Evolutionary conservation across 2,113 vertebrate species (phyloP).

Genomic region (Myrmophylax atrothorax): DNA sequence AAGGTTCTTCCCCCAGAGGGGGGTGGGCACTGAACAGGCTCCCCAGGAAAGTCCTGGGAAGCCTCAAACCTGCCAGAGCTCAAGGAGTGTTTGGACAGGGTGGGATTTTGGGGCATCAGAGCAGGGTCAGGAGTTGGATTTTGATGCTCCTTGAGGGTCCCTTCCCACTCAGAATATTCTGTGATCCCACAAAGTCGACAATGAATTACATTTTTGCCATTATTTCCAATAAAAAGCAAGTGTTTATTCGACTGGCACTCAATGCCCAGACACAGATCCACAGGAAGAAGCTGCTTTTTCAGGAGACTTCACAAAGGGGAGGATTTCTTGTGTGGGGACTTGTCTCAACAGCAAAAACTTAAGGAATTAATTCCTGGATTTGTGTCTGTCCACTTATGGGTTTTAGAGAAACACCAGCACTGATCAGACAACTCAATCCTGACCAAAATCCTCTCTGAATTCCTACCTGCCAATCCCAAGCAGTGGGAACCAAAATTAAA

Average conservation of each 20-base stretch:
- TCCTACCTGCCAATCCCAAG: not conserved
- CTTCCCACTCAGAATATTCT: not conserved
- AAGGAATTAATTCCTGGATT: not conserved
- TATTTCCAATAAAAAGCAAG: not conserved
- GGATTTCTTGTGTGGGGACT: not conserved
- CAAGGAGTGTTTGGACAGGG: not conserved
- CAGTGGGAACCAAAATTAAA: not conserved
- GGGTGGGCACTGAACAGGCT: not conserved
- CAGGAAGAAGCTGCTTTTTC: not conserved
- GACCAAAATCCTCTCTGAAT: not conserved
- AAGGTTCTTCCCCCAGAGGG: not conserved
- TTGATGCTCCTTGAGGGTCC: not conserved
- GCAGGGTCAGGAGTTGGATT: not conserved
- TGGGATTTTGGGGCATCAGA: not conserved
- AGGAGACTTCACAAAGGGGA: not conserved
- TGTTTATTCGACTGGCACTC: no score
- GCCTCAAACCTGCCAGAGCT: not conserved
- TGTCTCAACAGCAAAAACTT: not conserved
- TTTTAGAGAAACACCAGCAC: not conserved
- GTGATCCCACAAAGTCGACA: not conserved
- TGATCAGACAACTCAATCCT: not conserved
- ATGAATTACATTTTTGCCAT: not conserved
- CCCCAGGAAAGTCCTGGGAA: not conserved
- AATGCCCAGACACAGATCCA: accelerated
- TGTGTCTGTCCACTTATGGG: accelerated